These are phyloP conservation scores for Microctenopoma stevenorrisi DNA, from an alignment of 2,797 vertebrate species.

Conservation along the genomic window DNA sequence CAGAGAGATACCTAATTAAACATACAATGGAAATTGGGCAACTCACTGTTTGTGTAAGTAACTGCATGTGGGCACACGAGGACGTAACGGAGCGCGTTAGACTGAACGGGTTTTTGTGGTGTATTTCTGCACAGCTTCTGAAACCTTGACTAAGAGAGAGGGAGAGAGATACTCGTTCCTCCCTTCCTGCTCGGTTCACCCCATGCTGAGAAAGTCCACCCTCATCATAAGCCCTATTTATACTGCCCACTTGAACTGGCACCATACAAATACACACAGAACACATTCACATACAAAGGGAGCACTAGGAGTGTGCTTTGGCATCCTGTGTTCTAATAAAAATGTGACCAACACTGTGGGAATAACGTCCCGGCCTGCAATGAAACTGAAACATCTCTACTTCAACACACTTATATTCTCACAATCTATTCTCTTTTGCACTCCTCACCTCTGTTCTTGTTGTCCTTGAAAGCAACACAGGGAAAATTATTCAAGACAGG, in stretches of 20 bases:
- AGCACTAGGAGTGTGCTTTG: slow-evolving; percentile 20
- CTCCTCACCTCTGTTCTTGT: slow-evolving; percentile 29
- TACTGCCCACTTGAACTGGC: slow-evolving; percentile 48
- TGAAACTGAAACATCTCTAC: slow-evolving; percentile 17
- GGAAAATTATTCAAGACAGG: slow-evolving; percentile 35
- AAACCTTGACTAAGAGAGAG: slow-evolving; percentile 30
- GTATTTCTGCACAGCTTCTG: slow-evolving; percentile 54
- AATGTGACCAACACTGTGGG: slow-evolving; percentile 20
- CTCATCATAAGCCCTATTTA: slow-evolving; percentile 58
- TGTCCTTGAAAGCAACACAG: slow-evolving; percentile 37
- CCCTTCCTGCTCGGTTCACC: slow-evolving; percentile 47
- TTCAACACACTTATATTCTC: slow-evolving; percentile 19
- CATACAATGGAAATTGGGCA: slow-evolving; percentile 8
- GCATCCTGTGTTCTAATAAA: slow-evolving; percentile 22
- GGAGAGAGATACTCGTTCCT: slow-evolving; percentile 47
- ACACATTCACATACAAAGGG: slow-evolving; percentile 16
- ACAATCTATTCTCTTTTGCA: slow-evolving; percentile 26
- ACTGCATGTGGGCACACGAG: slow-evolving; percentile 9
- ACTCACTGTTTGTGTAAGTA: slow-evolving; percentile 2
- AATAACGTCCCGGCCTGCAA: slow-evolving; percentile 34
- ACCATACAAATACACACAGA: slow-evolving; percentile 15
- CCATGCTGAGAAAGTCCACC: slow-evolving; percentile 49
- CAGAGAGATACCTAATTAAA: not conserved
- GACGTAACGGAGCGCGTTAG: slow-evolving; percentile 32
- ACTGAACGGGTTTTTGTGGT: slow-evolving; percentile 48